Percentiles rank a stretch among this genome's conserved stretches.
Conservation (phyloP, 2,113 vertebrate genomes). For the Cricetomys ansorgei region DNA sequence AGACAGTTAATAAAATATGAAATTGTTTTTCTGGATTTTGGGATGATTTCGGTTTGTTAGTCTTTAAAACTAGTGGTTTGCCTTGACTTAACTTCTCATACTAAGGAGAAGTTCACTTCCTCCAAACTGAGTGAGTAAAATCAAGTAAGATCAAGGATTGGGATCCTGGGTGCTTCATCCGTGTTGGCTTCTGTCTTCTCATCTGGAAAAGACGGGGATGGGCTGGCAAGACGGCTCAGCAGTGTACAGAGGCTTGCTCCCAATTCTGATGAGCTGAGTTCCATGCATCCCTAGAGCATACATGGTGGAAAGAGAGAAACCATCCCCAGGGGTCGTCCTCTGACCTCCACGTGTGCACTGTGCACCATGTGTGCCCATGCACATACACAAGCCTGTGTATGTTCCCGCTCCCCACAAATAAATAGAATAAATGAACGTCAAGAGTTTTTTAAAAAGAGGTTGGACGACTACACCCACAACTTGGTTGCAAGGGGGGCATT, state of each 20-base stretch:
- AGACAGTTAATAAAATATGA: conserved; percentile 59
- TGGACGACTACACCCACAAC: background rate
- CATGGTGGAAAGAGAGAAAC: background rate
- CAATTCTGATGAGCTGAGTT: too few species aligned
- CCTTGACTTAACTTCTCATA: conserved; percentile 31
- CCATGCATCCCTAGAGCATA: too few species aligned
- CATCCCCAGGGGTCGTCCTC: background rate
- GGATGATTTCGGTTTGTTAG: background rate
- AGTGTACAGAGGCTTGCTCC: background rate
- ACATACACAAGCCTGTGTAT: background rate
- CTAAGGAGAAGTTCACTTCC: background rate
- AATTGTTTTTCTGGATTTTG: conserved; percentile 29
- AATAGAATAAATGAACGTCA: background rate
- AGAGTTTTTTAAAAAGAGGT: background rate
- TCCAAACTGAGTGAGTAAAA: background rate
- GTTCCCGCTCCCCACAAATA: background rate
- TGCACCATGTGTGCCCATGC: background rate
- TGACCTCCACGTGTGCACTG: background rate
- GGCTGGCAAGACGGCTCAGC: background rate
- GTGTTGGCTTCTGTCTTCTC: background rate
- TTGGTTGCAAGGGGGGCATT: background rate
- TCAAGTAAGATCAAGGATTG: background rate
- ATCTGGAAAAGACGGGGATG: background rate
- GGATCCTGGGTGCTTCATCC: fast-evolving
- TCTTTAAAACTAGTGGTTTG: background rate